Conservation (phyloP, 2,888 invertebrate genomes). For the Zootermopsis nevadensis region DNA sequence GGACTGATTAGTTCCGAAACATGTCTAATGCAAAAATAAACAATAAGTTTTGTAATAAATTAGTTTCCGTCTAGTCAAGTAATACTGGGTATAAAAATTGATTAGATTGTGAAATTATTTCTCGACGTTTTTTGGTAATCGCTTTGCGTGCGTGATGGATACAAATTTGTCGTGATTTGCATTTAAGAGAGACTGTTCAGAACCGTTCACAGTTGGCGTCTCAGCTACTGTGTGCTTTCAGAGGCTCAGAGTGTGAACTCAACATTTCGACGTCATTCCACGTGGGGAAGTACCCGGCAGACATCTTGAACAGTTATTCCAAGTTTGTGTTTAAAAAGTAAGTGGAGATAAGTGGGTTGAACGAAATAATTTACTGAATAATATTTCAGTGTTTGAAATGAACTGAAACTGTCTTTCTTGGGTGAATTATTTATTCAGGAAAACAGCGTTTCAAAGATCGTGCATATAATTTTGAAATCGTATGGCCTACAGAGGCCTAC, state of each 20-base stretch:
- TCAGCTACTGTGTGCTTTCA: neutral
- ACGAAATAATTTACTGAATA: neutral
- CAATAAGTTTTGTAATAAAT: no score
- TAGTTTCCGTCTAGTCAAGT: no score
- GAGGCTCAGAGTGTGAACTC: neutral
- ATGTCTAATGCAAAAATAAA: no score
- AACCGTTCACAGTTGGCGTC: neutral
- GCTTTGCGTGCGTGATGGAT: no score
- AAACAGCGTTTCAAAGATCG: neutral
- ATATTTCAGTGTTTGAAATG: neutral
- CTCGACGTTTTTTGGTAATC: no score
- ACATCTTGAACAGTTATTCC: neutral
- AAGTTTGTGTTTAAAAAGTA: neutral
- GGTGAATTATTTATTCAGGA: neutral
- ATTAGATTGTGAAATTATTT: no score
- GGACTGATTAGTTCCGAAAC: no score
- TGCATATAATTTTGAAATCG: neutral
- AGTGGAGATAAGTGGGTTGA: neutral
- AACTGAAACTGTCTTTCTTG: neutral
- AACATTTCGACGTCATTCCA: conserved; percentile 2
- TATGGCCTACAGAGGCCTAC: neutral
- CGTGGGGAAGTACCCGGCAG: neutral
- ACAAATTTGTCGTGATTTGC: neutral
- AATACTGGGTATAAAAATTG: no score
- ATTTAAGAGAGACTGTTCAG: neutral